Evolutionary conservation across 2,888 invertebrate species (phyloP).

Genomic region (Ctenicera cuprea): DNA sequence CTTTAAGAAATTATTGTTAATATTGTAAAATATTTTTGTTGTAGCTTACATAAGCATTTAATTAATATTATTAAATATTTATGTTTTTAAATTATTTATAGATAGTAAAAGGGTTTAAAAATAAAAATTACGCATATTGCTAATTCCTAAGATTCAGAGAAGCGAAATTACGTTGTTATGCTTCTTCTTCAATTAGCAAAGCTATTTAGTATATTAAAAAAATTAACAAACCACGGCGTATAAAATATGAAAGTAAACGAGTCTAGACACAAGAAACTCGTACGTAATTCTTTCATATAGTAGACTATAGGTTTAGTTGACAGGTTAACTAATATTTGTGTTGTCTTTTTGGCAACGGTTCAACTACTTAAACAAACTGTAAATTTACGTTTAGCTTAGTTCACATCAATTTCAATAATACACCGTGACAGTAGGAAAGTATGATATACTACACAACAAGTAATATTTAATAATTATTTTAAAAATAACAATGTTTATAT

Average conservation of each 20-base stretch:
- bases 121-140: too few species aligned
- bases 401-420: constrained; percentile 13
- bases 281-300: constrained; percentile 14
- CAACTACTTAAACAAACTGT: constrained; percentile 20
- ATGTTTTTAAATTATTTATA: too few species aligned
- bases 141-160: too few species aligned
- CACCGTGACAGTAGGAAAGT: neutral
- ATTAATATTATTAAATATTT: too few species aligned
- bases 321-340: constrained; percentile 28
- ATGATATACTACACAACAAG: neutral
- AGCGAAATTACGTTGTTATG: constrained; percentile 9
- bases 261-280: neutral
- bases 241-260: constrained; percentile 10
- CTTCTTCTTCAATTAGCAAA: too few species aligned
- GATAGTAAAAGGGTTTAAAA: too few species aligned
- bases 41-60: too few species aligned
- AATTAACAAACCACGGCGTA: neutral
- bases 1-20: too few species aligned
- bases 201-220: too few species aligned
- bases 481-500: too few species aligned
- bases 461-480: neutral
- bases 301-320: constrained; percentile 13
- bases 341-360: constrained; percentile 27
- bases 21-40: too few species aligned
- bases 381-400: constrained; percentile 12